Conservation (phyloP, 92 coral and sea anemone genomes). For the Galaxea fascicularis region DNA sequence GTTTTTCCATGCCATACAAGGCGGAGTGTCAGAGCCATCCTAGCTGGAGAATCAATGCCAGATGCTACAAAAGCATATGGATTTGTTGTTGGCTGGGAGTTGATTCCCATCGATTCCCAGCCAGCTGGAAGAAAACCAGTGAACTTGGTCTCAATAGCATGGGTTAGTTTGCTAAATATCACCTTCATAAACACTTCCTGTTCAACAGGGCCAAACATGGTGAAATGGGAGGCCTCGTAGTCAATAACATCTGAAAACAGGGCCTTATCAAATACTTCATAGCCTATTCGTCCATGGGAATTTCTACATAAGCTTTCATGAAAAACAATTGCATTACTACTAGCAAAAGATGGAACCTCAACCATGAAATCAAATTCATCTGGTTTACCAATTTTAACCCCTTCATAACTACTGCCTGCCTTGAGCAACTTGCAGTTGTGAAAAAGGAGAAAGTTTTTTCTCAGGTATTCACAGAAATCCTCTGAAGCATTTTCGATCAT, state of each 20-base stretch:
- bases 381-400: conserved; percentile 53
- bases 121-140: conserved; percentile 26
- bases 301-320: not conserved
- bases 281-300: conserved; percentile 25
- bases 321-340: conserved; percentile 8
- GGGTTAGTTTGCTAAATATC: conserved; percentile 14
- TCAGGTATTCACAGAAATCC: conserved; percentile 38
- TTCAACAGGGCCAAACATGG: conserved; percentile 20
- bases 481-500: conserved; percentile 36
- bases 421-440: conserved; percentile 31
- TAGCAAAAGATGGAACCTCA: conserved; percentile 18
- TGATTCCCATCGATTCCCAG: conserved; percentile 30
- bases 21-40: conserved; percentile 50
- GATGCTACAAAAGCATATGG: conserved; percentile 9
- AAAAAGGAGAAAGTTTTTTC: conserved; percentile 16
- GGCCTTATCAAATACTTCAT: conserved; percentile 1
- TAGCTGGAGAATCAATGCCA: conserved; percentile 25
- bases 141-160: conserved; percentile 23
- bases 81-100: not conserved
- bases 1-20: conserved; percentile 41
- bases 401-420: conserved; percentile 62
- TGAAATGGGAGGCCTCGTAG: conserved; percentile 19
- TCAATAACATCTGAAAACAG: conserved; percentile 36
- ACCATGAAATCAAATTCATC: conserved; percentile 70
- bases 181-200: conserved; percentile 40